A percentile compares a stretch with the other conserved stretches of the same genome.
Evolutionary conservation across 2,888 invertebrate genomes (phyloP).

Genomic region (Diaprepes abbreviatus): DNA sequence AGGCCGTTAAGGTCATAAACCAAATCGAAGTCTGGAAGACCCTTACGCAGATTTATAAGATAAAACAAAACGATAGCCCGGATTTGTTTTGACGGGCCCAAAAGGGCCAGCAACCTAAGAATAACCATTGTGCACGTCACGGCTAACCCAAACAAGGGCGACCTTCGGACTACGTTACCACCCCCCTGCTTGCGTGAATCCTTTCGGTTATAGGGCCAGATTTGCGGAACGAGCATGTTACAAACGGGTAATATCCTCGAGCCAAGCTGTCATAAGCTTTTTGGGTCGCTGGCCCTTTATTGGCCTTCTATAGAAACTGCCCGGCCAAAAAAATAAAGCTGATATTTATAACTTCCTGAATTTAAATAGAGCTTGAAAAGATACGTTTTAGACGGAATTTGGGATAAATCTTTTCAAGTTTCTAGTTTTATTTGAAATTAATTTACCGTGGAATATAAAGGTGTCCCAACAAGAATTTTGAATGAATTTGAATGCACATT

Average conservation of each 20-base stretch:
- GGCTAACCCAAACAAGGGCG: slow-evolving; percentile 59
- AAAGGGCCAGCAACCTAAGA: slow-evolving; percentile 52
- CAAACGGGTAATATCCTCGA: slow-evolving; percentile 62
- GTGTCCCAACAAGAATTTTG: too few species aligned
- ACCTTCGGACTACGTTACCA: slow-evolving; percentile 51
- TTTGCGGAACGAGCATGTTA: slow-evolving; percentile 58
- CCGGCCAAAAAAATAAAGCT: slow-evolving; percentile 8
- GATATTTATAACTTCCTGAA: too few species aligned
- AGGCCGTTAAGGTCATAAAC: neutral
- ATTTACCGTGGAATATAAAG: too few species aligned
- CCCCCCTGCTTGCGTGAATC: slow-evolving; percentile 59
- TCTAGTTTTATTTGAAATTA: too few species aligned
- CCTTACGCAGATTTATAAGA: slow-evolving; percentile 31
- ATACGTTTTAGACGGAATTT: too few species aligned
- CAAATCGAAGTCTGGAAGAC: slow-evolving; percentile 10
- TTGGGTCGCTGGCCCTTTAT: slow-evolving; percentile 39
- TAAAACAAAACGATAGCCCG: slow-evolving; percentile 28
- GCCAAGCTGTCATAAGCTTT: slow-evolving; percentile 50
- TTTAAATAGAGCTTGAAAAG: too few species aligned
- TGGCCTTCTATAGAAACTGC: slow-evolving; percentile 22
- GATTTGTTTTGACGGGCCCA: slow-evolving; percentile 42
- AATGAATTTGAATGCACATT: too few species aligned
- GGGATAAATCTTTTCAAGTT: too few species aligned
- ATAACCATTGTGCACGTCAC: slow-evolving; percentile 58
- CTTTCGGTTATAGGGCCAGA: slow-evolving; percentile 61